A percentile compares a stretch with the other conserved stretches of the same genome.
phyloP scores from a whole-genome alignment of 1,140 invertebrate species.

The Meloidogyne chitwoodi region DNA sequence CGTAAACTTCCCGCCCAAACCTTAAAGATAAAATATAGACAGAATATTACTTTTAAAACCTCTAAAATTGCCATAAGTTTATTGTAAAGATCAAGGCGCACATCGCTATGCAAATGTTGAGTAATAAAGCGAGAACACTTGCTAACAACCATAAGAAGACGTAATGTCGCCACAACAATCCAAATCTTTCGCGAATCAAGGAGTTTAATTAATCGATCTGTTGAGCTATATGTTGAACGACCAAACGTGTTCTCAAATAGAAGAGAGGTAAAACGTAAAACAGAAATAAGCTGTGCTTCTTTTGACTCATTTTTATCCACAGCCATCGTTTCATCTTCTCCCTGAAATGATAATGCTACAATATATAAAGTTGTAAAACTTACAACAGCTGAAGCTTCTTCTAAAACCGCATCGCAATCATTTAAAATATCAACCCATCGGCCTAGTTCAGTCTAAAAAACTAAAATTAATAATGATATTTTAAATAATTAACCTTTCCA shows the following conservation, averaged over 20 bases:
- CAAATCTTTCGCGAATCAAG: slow-evolving; percentile 35
- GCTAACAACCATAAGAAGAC: slow-evolving; percentile 40
- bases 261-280: slow-evolving; percentile 35
- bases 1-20: slow-evolving; percentile 19
- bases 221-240: slow-evolving; percentile 38
- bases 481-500: slow-evolving; percentile 25
- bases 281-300: slow-evolving; percentile 24
- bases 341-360: not conserved
- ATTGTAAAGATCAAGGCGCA: slow-evolving; percentile 23
- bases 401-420: slow-evolving; percentile 33
- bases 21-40: slow-evolving; percentile 8
- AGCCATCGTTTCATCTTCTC: slow-evolving; percentile 10
- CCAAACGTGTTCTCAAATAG: slow-evolving; percentile 42
- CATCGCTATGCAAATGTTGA: slow-evolving; percentile 24
- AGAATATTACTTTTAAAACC: slow-evolving; percentile 1
- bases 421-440: slow-evolving; percentile 40
- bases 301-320: slow-evolving; percentile 29
- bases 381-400: slow-evolving; percentile 15
- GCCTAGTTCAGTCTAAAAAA: slow-evolving; percentile 38
- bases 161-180: slow-evolving; percentile 31
- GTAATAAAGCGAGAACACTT: slow-evolving; percentile 42
- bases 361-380: not conserved
- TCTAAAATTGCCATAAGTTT: slow-evolving; percentile 39
- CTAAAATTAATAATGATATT: slow-evolving; percentile 4
- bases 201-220: slow-evolving; percentile 36